A percentile compares a stretch with the other conserved stretches of the same genome.
Evolutionary conservation across 2,113 vertebrate species (phyloP).

Genomic region (Brienomyrus brachyistius): DNA sequence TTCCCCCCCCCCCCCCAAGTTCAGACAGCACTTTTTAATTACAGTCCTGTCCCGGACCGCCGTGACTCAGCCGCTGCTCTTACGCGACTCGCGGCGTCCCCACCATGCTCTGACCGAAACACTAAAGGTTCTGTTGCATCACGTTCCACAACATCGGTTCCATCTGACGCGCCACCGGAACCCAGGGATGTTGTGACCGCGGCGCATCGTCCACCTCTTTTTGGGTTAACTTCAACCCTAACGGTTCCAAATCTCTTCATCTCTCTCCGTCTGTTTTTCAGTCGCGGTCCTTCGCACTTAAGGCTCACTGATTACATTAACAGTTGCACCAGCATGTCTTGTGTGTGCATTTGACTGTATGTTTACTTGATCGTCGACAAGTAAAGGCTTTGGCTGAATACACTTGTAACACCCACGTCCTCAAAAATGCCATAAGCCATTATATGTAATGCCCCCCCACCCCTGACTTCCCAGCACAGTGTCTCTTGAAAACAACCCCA

Average conservation of each 20-base stretch:
- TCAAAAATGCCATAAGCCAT: conserved; percentile 21
- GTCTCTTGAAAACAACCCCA: conserved; percentile 1
- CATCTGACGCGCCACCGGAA: neutral
- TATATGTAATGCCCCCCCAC: conserved; percentile 11
- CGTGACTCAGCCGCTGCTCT: neutral
- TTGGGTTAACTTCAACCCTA: neutral
- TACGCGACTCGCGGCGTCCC: neutral
- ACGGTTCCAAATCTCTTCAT: neutral
- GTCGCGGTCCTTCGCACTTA: neutral
- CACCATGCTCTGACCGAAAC: neutral
- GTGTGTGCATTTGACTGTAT: neutral
- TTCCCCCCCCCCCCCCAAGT: neutral
- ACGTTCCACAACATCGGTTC: neutral
- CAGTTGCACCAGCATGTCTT: neutral
- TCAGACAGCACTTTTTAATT: neutral
- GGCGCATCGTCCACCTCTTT: neutral
- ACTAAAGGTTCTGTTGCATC: neutral
- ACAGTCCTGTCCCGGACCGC: neutral
- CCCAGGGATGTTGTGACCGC: neutral
- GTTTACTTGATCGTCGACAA: neutral
- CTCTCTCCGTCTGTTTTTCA: neutral
- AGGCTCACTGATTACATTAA: neutral
- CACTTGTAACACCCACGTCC: neutral
- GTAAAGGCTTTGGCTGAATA: neutral
- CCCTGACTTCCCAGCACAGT: neutral